Base-by-base conservation (phyloP, 2,888 invertebrate genomes). In the Meteorus colon region DNA sequence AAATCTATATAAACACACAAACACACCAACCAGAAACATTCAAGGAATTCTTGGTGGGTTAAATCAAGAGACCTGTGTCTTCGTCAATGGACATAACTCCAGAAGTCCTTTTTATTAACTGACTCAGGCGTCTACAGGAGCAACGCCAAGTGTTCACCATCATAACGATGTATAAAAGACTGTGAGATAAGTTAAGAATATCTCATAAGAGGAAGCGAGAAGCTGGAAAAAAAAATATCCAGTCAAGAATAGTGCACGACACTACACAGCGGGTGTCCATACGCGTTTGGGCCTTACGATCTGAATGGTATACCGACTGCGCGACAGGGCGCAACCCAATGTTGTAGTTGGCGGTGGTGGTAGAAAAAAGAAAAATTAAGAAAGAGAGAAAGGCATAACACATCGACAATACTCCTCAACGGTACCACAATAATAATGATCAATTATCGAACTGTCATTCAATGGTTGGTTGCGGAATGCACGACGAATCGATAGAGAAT, bases 371-470 rank as follows among this genome's bases (percentile, higher is more conserved):
- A n/a, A 41, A 41, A 12, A 12, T 41, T 2, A 41, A 41, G 8
- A 75, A 70, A 77, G 63, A 27, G 60, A 12, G 27, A 31, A 74
- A 79, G 77, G 14, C 4, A 66, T 41, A 41, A 48, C 68, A 68
- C 60, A 74, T 72, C 55, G 65, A 74, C 68, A 74, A 74, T 60
- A 74, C 29, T 37, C 29, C 10, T 29, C 31, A 31, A 12, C 83
- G 84, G 86, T 85, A 85, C 83, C 84, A 84, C 85, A 83, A 86
- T 84, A 86, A 86, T 87, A 88, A 87, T 86, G 88, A 89, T 88
- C 87, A 87, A 88, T 88, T 88, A 88, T 88, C 85, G 86, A 87
- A 87, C 85, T 86, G 88, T 88, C 87, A 87, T 88, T 88, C 86
- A 86, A 86, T 80, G 84, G 82, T 81, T 82, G 55, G 81, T 83